phyloP scores from a whole-genome alignment of 1,140 invertebrate species.

The Brachionus paranguensis region DNA sequence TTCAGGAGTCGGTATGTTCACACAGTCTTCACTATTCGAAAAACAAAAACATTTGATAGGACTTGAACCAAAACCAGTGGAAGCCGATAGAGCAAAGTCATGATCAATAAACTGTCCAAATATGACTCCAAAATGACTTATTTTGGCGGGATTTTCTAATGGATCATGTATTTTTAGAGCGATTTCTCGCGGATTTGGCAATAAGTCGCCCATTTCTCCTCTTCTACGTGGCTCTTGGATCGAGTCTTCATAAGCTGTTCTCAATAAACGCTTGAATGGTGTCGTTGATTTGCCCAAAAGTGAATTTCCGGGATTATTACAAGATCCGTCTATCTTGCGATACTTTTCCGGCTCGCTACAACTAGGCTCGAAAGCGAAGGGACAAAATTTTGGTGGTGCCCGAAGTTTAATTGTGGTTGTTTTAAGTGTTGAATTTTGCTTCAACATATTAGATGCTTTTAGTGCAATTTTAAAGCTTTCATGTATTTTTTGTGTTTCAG shows the following conservation, averaged over 20 bases:
- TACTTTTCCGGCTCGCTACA: constrained; percentile 1
- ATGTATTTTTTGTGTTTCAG: constrained; percentile 27
- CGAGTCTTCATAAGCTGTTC: constrained; percentile 17
- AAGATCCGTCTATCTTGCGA: constrained; percentile 33
- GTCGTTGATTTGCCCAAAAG: constrained; percentile 1
- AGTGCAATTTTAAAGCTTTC: constrained; percentile 25
- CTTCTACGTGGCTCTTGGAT: constrained; percentile 4
- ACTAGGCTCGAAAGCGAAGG: constrained; percentile 9
- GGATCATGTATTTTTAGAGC: not conserved
- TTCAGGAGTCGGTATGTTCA: constrained; percentile 25
- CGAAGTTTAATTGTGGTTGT: not conserved
- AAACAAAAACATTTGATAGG: not conserved
- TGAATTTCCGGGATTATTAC: constrained; percentile 29
- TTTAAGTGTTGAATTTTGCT: not conserved
- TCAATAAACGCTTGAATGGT: not conserved
- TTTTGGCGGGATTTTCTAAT: not conserved
- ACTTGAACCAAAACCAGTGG: not conserved
- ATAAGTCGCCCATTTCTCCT: not conserved
- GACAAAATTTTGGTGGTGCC: constrained; percentile 38
- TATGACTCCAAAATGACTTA: constrained; percentile 41
- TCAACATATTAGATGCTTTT: not conserved
- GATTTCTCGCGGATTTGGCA: constrained; percentile 17
- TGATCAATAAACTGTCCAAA: constrained; percentile 45
- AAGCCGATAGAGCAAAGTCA: constrained; percentile 39
- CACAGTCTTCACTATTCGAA: constrained; percentile 7